phyloP scores from a whole-genome alignment of 2,113 vertebrate genomes.

The Uropsilus gracilis region DNA sequence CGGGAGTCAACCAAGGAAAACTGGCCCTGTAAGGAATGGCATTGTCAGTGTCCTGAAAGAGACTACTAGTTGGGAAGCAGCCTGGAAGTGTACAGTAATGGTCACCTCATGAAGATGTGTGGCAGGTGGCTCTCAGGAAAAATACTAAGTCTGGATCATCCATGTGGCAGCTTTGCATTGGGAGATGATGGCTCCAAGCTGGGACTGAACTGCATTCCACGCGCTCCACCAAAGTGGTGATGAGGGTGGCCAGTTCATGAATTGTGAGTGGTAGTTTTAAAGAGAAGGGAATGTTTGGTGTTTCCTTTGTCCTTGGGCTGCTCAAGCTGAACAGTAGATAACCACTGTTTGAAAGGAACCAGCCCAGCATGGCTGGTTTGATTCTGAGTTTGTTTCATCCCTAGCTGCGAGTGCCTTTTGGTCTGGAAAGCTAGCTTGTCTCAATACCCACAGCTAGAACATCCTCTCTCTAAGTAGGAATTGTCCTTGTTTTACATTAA shows the following conservation, averaged over 20 bases:
- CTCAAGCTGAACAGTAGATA: slow-evolving; percentile 67
- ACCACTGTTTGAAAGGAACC: slow-evolving; percentile 56
- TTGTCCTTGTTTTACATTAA: slow-evolving; percentile 85
- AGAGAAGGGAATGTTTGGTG: slow-evolving; percentile 21
- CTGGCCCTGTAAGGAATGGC: slow-evolving; percentile 65
- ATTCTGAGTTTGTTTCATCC: slow-evolving; percentile 82
- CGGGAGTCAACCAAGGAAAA: slow-evolving; percentile 72
- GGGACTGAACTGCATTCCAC: slow-evolving; percentile 50
- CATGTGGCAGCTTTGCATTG: slow-evolving; percentile 83
- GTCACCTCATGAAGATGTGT: slow-evolving; percentile 69
- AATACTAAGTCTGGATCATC: slow-evolving; percentile 83
- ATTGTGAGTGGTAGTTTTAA: background rate
- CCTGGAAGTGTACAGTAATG: slow-evolving; percentile 45
- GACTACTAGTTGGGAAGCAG: slow-evolving; percentile 69
- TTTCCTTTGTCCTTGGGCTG: slow-evolving; percentile 57
- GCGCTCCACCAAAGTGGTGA: slow-evolving; percentile 46
- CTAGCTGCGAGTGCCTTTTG: slow-evolving; percentile 90
- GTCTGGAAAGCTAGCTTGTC: slow-evolving; percentile 87
- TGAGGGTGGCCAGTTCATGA: slow-evolving; percentile 40
- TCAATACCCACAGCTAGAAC: slow-evolving; percentile 84
- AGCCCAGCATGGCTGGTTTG: slow-evolving; percentile 70
- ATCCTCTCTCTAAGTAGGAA: slow-evolving; percentile 83
- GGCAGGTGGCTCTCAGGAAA: slow-evolving; percentile 84
- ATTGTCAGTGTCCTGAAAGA: slow-evolving; percentile 53
- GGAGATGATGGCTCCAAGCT: slow-evolving; percentile 72